Evolutionary conservation across 2,888 invertebrate species (phyloP).

Genomic region (Pyrgus malvae): DNA sequence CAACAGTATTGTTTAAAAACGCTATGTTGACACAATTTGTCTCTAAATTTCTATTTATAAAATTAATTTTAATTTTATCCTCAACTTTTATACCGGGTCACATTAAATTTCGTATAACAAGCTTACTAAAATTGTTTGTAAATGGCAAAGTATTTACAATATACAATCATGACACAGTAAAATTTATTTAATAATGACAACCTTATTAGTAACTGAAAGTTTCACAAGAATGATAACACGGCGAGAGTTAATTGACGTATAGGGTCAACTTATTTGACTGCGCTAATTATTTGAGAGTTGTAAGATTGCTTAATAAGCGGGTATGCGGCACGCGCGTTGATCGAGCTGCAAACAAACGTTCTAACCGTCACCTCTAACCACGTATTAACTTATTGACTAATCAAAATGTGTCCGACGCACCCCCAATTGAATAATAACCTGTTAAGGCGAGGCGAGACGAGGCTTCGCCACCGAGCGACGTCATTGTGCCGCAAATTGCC

Average conservation of each 20-base stretch:
- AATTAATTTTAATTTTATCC: too few relatives aligned
- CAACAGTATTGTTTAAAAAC: too few relatives aligned
- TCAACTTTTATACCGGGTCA: too few relatives aligned
- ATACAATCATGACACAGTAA: too few relatives aligned
- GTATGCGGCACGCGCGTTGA: conserved; percentile 37
- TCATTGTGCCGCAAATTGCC: conserved; percentile 76
- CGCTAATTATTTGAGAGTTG: conserved; percentile 3
- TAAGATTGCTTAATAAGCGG: conserved; percentile 25
- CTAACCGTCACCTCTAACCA: conserved; percentile 53
- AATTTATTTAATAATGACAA: too few relatives aligned
- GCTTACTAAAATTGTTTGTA: too few relatives aligned
- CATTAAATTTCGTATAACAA: too few relatives aligned
- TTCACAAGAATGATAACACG: background rate
- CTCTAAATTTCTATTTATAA: too few relatives aligned
- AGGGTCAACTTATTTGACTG: background rate
- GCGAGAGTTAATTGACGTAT: conserved; percentile 1
- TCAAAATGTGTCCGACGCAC: conserved; percentile 73
- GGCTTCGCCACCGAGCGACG: conserved; percentile 43
- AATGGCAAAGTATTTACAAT: too few relatives aligned
- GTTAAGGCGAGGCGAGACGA: conserved; percentile 54
- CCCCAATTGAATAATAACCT: conserved; percentile 75
- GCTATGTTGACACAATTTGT: too few relatives aligned
- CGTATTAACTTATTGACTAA: conserved; percentile 68
- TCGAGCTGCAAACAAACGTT: conserved; percentile 37
- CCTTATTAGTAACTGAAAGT: background rate